Conservation (phyloP, 2,797 vertebrate genomes). For the Trematomus bernacchii region DNA sequence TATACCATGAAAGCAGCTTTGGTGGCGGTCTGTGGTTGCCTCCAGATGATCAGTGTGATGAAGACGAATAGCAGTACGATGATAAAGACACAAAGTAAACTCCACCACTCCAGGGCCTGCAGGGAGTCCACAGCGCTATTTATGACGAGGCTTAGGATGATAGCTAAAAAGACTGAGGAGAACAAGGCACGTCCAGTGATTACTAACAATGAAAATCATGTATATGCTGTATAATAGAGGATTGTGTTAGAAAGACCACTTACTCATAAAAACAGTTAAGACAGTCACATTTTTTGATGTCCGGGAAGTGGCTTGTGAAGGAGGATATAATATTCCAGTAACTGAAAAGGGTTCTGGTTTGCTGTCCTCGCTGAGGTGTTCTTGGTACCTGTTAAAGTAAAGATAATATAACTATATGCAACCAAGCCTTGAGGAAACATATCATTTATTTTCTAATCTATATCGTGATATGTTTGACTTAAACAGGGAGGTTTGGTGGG, state of each 20-base stretch:
- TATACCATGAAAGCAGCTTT: slow-evolving; percentile 88
- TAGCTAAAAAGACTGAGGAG: slow-evolving; percentile 78
- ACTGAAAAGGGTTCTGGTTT: slow-evolving; percentile 67
- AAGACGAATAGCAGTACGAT: slow-evolving; percentile 74
- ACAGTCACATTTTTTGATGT: slow-evolving; percentile 82
- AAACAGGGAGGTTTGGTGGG: neutral
- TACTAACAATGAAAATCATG: neutral
- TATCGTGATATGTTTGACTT: neutral
- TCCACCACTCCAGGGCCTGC: slow-evolving; percentile 77
- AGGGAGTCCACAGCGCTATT: slow-evolving; percentile 66
- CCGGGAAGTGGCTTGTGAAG: slow-evolving; percentile 59
- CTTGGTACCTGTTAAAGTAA: slow-evolving; percentile 80
- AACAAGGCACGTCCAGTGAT: neutral
- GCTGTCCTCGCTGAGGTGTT: slow-evolving; percentile 58
- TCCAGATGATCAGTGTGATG: slow-evolving; percentile 83
- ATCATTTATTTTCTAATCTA: neutral
- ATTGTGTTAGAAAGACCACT: slow-evolving; percentile 15
- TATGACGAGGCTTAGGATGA: slow-evolving; percentile 79
- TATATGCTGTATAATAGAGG: neutral
- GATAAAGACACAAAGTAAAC: slow-evolving; percentile 76
- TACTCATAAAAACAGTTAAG: slow-evolving; percentile 79
- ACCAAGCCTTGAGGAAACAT: neutral
- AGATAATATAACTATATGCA: neutral
- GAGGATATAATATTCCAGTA: slow-evolving; percentile 66
- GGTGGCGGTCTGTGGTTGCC: slow-evolving; percentile 85